Evolutionary conservation across 2,888 invertebrate species (phyloP).

Genomic region (Pollenia angustigena): DNA sequence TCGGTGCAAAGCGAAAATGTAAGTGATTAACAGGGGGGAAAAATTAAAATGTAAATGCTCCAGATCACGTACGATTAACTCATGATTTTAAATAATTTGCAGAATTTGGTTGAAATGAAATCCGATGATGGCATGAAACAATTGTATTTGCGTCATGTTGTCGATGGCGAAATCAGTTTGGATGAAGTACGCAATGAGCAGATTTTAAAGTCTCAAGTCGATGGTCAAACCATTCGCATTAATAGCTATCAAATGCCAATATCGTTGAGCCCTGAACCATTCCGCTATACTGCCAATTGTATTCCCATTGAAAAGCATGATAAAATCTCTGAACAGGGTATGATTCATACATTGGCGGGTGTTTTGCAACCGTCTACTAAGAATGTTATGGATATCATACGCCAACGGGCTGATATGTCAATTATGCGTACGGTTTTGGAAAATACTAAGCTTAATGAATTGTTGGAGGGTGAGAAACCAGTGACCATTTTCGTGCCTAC

Average conservation of each 20-base stretch:
- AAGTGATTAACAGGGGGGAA: slow-evolving; percentile 76
- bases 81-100: slow-evolving; percentile 5
- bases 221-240: slow-evolving; percentile 83
- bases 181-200: slow-evolving; percentile 87
- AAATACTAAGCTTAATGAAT: slow-evolving; percentile 85
- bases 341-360: slow-evolving; percentile 87
- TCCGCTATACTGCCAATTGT: slow-evolving; percentile 88
- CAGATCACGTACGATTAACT: slow-evolving; percentile 21
- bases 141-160: slow-evolving; percentile 86
- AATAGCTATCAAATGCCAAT: slow-evolving; percentile 81
- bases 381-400: slow-evolving; percentile 86
- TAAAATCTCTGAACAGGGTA: slow-evolving; percentile 87
- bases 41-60: slow-evolving; percentile 21
- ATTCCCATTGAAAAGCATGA: slow-evolving; percentile 87
- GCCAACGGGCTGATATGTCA: slow-evolving; percentile 86
- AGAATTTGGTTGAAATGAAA: slow-evolving; percentile 85
- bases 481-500: slow-evolving; percentile 88
- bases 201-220: slow-evolving; percentile 82
- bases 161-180: slow-evolving; percentile 86
- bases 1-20: slow-evolving; percentile 85
- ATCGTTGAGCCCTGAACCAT: slow-evolving; percentile 78
- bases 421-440: slow-evolving; percentile 86
- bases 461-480: slow-evolving; percentile 85
- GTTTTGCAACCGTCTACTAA: slow-evolving; percentile 86
- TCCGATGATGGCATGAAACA: slow-evolving; percentile 83